Conservation (phyloP, 2,113 vertebrate species). For the Clinocottus analis region DNA sequence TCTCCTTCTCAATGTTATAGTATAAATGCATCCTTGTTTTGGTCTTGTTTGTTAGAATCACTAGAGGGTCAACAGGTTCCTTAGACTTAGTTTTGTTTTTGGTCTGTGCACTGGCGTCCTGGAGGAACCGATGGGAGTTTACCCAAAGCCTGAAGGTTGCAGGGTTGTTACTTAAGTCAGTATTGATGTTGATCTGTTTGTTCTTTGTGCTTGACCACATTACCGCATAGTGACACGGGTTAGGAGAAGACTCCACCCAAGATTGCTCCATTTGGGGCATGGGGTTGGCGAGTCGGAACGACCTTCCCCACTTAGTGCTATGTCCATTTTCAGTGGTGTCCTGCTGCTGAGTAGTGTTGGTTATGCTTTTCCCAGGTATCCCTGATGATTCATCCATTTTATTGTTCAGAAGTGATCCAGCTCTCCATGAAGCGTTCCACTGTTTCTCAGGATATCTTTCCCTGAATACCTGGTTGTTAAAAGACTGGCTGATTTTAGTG, state of each 20-base stretch:
- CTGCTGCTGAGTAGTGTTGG: background rate
- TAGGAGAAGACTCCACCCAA: slow-evolving; percentile 51
- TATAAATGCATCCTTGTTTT: slow-evolving; percentile 40
- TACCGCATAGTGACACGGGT: slow-evolving; percentile 9
- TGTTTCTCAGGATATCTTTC: slow-evolving; percentile 39
- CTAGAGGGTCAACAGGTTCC: slow-evolving; percentile 1
- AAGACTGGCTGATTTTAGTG: slow-evolving; percentile 35
- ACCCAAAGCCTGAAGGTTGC: slow-evolving; percentile 46
- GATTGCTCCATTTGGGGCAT: slow-evolving; percentile 54
- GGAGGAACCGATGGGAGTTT: slow-evolving; percentile 55
- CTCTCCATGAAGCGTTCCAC: slow-evolving; percentile 64
- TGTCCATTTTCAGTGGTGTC: slow-evolving; percentile 11
- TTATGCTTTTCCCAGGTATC: background rate
- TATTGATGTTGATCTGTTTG: slow-evolving; percentile 7
- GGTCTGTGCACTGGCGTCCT: background rate
- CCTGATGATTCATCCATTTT: slow-evolving; percentile 14
- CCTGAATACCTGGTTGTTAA: slow-evolving; percentile 48
- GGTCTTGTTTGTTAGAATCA: slow-evolving; percentile 26
- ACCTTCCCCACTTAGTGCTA: slow-evolving; percentile 59
- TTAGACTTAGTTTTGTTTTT: slow-evolving; percentile 10
- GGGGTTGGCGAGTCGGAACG: slow-evolving; percentile 66
- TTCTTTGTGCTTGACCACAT: slow-evolving; percentile 47
- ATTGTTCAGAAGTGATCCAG: slow-evolving; percentile 22
- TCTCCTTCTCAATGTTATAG: slow-evolving; percentile 38
- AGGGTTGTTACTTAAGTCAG: slow-evolving; percentile 20